phyloP scores from a whole-genome alignment of 53 echinoderm and acorn worm genomes.

The Holothuria leucospilota region DNA sequence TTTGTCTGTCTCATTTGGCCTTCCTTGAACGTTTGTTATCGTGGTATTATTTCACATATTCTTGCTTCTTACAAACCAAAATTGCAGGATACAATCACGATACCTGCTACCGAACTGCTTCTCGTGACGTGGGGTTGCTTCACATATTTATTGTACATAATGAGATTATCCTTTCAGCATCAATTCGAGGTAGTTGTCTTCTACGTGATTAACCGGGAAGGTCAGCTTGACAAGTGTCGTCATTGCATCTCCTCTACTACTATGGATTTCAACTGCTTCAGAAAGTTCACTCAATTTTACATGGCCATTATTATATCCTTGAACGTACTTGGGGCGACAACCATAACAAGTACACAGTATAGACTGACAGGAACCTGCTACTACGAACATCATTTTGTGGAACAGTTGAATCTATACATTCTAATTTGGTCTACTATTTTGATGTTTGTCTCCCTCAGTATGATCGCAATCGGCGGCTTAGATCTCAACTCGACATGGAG shows the following conservation, averaged over 20 bases:
- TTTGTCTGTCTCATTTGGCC: slow-evolving; percentile 25
- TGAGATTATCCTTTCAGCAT: slow-evolving; percentile 25
- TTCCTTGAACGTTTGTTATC: not conserved
- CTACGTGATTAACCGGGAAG: slow-evolving; percentile 15
- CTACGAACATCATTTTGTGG: not conserved
- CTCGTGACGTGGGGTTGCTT: slow-evolving; percentile 28
- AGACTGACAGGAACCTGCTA: not conserved
- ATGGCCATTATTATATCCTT: slow-evolving; percentile 11
- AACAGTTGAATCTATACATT: slow-evolving; percentile 65
- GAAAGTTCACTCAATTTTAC: slow-evolving; percentile 2
- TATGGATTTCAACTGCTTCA: slow-evolving; percentile 33
- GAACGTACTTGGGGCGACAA: not conserved
- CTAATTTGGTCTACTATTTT: slow-evolving; percentile 78
- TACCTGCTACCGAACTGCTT: not conserved
- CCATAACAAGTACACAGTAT: slow-evolving; percentile 29
- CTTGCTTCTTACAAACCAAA: not conserved
- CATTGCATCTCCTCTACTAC: not conserved
- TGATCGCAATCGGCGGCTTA: slow-evolving; percentile 72
- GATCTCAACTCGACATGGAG: slow-evolving; percentile 76
- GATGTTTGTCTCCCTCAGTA: slow-evolving; percentile 75
- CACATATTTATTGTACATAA: slow-evolving; percentile 21
- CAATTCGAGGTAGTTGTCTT: slow-evolving; percentile 11
- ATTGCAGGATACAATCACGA: not conserved
- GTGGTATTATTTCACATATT: not conserved
- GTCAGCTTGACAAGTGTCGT: slow-evolving; percentile 29